A percentile compares a stretch with the other conserved stretches of the same genome.
phyloP scores from a whole-genome alignment of 2,113 vertebrate species.

The Eulemur rufifrons region DNA sequence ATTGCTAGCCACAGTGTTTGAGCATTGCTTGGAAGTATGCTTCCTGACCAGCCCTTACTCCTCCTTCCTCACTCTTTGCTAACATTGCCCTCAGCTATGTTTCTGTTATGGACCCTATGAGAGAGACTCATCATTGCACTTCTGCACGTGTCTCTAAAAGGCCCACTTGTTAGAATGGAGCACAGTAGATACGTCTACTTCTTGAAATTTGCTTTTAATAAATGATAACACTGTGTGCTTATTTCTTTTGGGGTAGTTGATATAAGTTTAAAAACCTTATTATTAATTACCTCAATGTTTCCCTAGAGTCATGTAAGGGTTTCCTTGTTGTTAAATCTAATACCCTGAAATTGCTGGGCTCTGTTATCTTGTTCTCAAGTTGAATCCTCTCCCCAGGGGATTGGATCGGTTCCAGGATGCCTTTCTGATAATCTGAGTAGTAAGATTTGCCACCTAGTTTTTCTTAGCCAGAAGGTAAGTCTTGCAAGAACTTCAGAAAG shows the following conservation, averaged over 20 bases:
- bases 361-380: constrained; percentile 36
- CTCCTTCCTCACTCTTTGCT: not conserved
- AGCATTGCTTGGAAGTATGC: not conserved
- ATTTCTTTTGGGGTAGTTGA: not conserved
- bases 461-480: not conserved
- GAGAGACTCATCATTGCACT: not conserved
- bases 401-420: constrained; percentile 19
- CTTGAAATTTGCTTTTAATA: constrained; percentile 43
- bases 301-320: not conserved
- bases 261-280: constrained; percentile 36
- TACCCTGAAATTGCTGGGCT: constrained; percentile 23
- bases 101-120: not conserved
- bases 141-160: not conserved
- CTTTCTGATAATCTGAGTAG: constrained; percentile 28
- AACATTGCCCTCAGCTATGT: not conserved
- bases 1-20: not conserved
- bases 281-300: constrained; percentile 46
- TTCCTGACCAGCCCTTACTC: not conserved
- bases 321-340: constrained; percentile 52
- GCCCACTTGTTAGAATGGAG: not conserved
- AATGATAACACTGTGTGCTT: constrained; percentile 5
- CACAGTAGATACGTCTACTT: constrained; percentile 1
- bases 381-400: not conserved
- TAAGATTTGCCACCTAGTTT: not conserved
- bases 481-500: not conserved